Conservation (phyloP, 2,888 invertebrate genomes). For the Emmelina monodactyla region DNA sequence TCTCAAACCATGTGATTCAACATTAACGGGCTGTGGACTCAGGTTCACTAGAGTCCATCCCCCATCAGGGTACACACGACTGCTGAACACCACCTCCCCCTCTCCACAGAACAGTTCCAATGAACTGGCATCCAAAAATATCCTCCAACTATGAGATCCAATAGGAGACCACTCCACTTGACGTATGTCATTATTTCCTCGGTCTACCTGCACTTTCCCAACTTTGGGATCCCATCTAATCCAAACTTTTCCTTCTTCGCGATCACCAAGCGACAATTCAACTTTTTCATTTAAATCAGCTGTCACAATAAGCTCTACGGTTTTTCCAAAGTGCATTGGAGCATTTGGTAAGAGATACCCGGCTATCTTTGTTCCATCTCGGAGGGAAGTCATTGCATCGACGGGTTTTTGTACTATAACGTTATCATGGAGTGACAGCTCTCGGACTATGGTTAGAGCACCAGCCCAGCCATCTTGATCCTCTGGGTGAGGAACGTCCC, state of each 20-base stretch:
- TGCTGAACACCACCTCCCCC: conserved; percentile 54
- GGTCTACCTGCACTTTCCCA: conserved; percentile 36
- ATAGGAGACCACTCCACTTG: conserved; percentile 46
- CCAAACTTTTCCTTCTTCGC: conserved; percentile 31
- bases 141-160: conserved; percentile 28
- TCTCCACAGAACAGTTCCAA: conserved; percentile 53
- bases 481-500: conserved; percentile 44
- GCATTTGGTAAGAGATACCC: conserved; percentile 22
- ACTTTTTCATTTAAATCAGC: conserved; percentile 29
- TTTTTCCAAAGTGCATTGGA: conserved; percentile 27
- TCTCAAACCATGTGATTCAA: conserved; percentile 33
- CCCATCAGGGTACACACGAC: conserved; percentile 41
- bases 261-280: conserved; percentile 27
- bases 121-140: conserved; percentile 50
- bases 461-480: conserved; percentile 52
- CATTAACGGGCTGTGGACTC: conserved; percentile 27
- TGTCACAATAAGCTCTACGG: conserved; percentile 35
- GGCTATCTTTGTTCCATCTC: conserved; percentile 23
- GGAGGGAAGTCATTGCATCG: conserved; percentile 27
- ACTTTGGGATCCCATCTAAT: conserved; percentile 33
- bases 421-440: conserved; percentile 13
- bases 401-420: conserved; percentile 41
- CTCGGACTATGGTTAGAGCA: conserved; percentile 44
- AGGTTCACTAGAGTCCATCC: conserved; percentile 40
- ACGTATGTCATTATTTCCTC: conserved; percentile 35